phyloP scores from a whole-genome alignment of 2,888 invertebrate species.

The Epistrophe grossulariae region DNA sequence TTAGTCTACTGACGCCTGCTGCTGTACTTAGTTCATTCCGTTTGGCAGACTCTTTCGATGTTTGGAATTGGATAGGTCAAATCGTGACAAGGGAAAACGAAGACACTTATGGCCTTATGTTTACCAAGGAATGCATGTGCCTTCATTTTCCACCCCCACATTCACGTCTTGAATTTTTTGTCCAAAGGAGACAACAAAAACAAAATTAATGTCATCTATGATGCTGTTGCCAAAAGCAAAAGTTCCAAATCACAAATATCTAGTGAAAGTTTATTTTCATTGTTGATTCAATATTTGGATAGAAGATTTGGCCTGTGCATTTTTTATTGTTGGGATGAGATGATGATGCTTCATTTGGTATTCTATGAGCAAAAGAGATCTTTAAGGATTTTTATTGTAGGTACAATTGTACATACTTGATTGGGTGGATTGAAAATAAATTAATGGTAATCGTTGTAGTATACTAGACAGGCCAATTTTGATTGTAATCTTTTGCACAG shows the following conservation, averaged over 20 bases:
- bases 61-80: constrained; percentile 33
- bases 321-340: constrained; percentile 7
- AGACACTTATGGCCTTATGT: constrained; percentile 32
- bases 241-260: constrained; percentile 2
- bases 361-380: constrained; percentile 11
- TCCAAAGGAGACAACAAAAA: constrained; percentile 40
- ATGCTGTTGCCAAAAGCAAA: constrained; percentile 19
- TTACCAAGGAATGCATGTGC: constrained; percentile 53
- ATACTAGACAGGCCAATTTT: constrained; percentile 33
- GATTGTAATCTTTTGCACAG: constrained; percentile 37
- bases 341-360: constrained; percentile 40
- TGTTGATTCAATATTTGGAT: constrained; percentile 47
- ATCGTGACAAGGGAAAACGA: constrained; percentile 72
- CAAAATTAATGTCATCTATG: constrained; percentile 53
- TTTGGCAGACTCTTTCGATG: not conserved
- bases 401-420: not conserved
- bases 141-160: constrained; percentile 5
- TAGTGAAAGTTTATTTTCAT: constrained; percentile 63
- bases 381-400: constrained; percentile 2
- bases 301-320: not conserved
- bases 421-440: constrained; percentile 44
- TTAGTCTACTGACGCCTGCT: constrained; percentile 41
- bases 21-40: not conserved
- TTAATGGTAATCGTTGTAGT: constrained; percentile 47
- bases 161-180: not conserved